These are phyloP conservation scores for Crotalus horridus DNA, from an alignment of 2,113 vertebrate genomes.

Conservation along the genomic window DNA sequence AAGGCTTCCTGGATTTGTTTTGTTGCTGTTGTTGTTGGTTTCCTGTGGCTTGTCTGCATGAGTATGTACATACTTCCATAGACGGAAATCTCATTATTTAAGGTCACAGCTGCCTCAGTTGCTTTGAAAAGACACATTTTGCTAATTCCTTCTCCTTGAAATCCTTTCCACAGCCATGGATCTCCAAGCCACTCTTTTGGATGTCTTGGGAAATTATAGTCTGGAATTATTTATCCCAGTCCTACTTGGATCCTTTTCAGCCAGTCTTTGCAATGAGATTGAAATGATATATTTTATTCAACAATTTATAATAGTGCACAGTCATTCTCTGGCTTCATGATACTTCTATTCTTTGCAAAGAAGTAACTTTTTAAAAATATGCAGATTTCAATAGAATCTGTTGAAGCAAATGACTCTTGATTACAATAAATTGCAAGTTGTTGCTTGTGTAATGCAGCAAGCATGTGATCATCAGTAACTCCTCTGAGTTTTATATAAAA, in stretches of 20 bases:
- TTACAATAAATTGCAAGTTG: not conserved
- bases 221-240: not conserved
- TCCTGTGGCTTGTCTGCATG: not conserved
- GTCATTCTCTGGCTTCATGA: not conserved
- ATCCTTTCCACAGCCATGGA: not conserved
- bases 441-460: not conserved
- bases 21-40: not conserved
- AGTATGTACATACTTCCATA: not conserved
- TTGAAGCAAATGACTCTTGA: not conserved
- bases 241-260: not conserved
- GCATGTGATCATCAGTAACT: not conserved
- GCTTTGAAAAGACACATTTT: not conserved
- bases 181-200: no score
- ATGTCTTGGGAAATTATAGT: not conserved
- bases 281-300: not conserved
- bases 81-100: not conserved
- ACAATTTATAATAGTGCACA: not conserved
- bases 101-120: not conserved
- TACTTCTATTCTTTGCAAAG: not conserved
- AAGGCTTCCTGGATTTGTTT: not conserved
- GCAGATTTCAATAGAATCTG: not conserved
- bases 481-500: not conserved
- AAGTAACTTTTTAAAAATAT: not conserved
- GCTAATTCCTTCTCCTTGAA: not conserved
- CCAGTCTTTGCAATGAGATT: not conserved